Evolutionary conservation across 2,888 invertebrate species (phyloP).

Genomic region (Aphidius colemani): DNA sequence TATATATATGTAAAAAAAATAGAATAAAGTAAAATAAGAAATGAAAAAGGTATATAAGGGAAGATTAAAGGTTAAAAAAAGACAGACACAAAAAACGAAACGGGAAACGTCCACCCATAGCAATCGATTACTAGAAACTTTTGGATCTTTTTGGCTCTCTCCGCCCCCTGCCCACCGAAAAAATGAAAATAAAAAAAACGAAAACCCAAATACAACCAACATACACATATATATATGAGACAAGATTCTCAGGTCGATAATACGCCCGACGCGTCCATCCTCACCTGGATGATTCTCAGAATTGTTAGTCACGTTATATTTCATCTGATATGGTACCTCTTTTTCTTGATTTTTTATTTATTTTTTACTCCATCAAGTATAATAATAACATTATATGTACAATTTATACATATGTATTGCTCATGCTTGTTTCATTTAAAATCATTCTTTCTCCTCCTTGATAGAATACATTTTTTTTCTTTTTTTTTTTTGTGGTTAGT

Average conservation of each 20-base stretch:
- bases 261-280: conserved; percentile 15
- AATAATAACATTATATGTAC: no score
- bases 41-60: neutral
- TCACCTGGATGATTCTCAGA: conserved; percentile 19
- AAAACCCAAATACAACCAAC: neutral
- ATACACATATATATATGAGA: conserved; percentile 5
- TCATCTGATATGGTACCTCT: conserved; percentile 9
- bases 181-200: conserved; percentile 6
- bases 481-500: no score
- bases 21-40: conserved; percentile 8
- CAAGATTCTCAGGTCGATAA: conserved; percentile 17
- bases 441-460: no score
- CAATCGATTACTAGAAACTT: conserved; percentile 37
- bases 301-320: conserved; percentile 22
- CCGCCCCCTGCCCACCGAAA: conserved; percentile 19
- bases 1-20: no score
- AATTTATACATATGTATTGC: no score
- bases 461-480: no score
- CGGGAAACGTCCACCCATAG: conserved; percentile 36
- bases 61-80: conserved; percentile 9
- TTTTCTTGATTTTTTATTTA: neutral
- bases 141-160: conserved; percentile 3
- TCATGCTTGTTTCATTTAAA: no score
- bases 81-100: conserved; percentile 34
- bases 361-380: neutral